Evolutionary conservation across 2,888 invertebrate genomes (phyloP), one percentile per base, ranked within the genome.

Genomic region (Cepaea hortensis): DNA sequence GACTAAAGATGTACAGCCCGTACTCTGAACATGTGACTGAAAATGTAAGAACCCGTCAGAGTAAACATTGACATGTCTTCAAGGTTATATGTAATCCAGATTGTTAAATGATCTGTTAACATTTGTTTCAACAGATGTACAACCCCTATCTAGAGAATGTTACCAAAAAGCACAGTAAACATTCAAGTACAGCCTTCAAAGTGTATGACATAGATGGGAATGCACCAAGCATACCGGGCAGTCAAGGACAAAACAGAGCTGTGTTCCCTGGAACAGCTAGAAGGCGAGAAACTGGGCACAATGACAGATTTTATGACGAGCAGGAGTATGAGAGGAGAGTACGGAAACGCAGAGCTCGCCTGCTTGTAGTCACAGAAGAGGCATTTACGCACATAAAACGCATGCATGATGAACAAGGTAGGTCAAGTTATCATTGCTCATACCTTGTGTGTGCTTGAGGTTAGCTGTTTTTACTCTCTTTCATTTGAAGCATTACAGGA

Each of bases 361-460:
- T 99, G 73, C 96, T 98, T 85, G 97, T 97, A 1, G 98, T 99
- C 0, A 97, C 98, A 0, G 99, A 99, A 94, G 99, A 99, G 93
- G 98, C 99, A 0, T 99, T 99, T 94, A 98, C 98, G 18, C 99
- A 99, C 93, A 98, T 99, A 90, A 97, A 98, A 92, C 96, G 98
- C 70, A 96, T 98, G 89, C 95, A 95, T 91, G 95, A 95, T 89
- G 96, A 96, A 91, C 88, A 88, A 80, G 87, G 88, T 86, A 65
- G 23, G 72, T 72, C 72, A 72, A 23, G 23, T 68, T 68, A 68
- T 68, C 13, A 18, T 4, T 68, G 15, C 13, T 68, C 5, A 4
- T 5, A 18, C 15, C 4, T 23, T 11, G 11, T 23, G n/a, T 72
- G 7, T 9, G 35, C 35, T 35, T 35, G 35, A 35, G 35, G 35